Base-by-base conservation (phyloP, 2,113 vertebrate genomes). In the Hippocampus barbouri region DNA sequence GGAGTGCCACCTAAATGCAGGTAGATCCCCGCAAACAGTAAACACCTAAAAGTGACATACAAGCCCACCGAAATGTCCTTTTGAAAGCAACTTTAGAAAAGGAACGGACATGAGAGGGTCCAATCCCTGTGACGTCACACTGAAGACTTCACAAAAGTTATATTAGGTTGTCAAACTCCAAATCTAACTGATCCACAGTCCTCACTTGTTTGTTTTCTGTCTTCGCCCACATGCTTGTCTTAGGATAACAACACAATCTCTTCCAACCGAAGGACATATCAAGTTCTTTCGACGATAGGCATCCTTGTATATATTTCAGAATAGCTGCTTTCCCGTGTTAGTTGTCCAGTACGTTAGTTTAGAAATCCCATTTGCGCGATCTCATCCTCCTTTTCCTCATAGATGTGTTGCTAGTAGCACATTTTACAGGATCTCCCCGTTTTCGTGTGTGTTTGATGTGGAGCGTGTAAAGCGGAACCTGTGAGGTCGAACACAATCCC, bases 1-100 rank as follows among this genome's bases (percentile, higher is more conserved):
- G 87, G 97, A 99, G 2, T 99, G 97, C 68, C 97, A 98, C 85
- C 90, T 99, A 86, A 98, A 96, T 80, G 97, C 97, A 70, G 97
- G 97, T 70, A 60, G 41, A 40, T 40, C n/a, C 10, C 15, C 34
- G 34, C 34, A 38, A 38, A 38, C 34, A 7, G 12, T 18, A n/a
- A 66, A 47, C 43, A 9, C 43, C 23, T 25, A 15, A 4, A 45
- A 66, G 41, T 45, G 21, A 45, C 41, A n/a, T 6, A 7, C 15
- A 62, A 62, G 30, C 7, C 30, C 8, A 7, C 8, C 9, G 38
- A 62, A 34, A 38, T 21, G 34, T 4, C 8, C 59, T 15, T 15
- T 27, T 59, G 14, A 16, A 60, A 60, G 23, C 57, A 30, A 30
- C 5, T 60, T 14, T 60, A 16, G 25, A 15, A 15, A 51, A 51